Percentiles rank a stretch among this genome's conserved stretches.
phyloP scores from a whole-genome alignment of 1,140 invertebrate species.

The Lordiphosa mommai region DNA sequence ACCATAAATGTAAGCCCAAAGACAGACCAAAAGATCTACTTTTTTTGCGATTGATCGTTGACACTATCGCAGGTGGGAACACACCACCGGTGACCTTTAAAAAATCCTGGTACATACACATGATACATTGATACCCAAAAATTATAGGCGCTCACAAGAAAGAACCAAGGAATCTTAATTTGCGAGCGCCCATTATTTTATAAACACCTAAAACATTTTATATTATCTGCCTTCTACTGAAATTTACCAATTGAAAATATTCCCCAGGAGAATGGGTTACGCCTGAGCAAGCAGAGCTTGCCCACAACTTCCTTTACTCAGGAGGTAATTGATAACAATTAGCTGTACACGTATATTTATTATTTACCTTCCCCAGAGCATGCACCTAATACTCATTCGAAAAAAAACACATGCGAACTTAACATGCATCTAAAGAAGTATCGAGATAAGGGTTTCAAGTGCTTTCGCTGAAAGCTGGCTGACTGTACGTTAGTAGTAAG shows the following conservation, averaged over 20 bases:
- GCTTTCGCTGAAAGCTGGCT: too few species aligned
- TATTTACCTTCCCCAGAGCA: conserved; percentile 22
- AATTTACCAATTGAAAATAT: conserved; percentile 59
- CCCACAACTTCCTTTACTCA: conserved; percentile 92
- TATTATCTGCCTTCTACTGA: conserved; percentile 18
- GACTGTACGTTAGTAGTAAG: too few species aligned
- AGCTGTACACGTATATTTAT: conserved; percentile 14
- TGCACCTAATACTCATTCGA: conserved; percentile 12
- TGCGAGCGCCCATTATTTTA: not conserved
- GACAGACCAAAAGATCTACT: too few species aligned
- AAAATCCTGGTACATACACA: too few species aligned
- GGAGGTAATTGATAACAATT: conserved; percentile 82
- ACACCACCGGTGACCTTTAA: too few species aligned
- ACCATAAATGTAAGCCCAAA: not conserved
- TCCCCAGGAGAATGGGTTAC: conserved; percentile 85
- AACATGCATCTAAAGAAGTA: too few species aligned
- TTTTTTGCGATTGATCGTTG: too few species aligned
- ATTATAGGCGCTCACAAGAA: too few species aligned
- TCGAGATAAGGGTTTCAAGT: too few species aligned
- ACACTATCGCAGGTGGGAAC: too few species aligned
- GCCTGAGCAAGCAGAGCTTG: conserved; percentile 89
- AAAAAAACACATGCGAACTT: not conserved
- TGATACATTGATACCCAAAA: too few species aligned
- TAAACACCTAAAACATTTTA: conserved; percentile 10
- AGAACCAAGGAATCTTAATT: not conserved